Base-by-base conservation (phyloP, 2,797 vertebrate genomes). In the Amblyopsis hoosieri region DNA sequence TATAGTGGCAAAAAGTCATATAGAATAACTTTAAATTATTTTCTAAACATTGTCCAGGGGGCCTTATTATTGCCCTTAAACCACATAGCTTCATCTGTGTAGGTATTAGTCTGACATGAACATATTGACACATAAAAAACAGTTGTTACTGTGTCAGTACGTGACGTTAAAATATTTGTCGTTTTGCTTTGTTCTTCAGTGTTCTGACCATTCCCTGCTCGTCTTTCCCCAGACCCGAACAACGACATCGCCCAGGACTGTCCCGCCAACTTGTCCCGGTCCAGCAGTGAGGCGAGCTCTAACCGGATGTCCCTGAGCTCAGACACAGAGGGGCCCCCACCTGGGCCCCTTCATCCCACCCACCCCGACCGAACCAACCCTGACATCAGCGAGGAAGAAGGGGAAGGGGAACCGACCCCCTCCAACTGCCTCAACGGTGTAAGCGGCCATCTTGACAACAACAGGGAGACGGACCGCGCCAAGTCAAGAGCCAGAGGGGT, bases 291-390 rank as follows among this genome's bases (percentile, higher is more conserved):
- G 66, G 95, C 95, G 65, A 95, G 94, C 0, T 88, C 88, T 80
- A 98, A 96, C 87, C 94, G 97, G 72, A 99, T 99, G 98, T 99
- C 97, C 0, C 92, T 98, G 78, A 96, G 97, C 85, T 99, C 98
- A 0, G 98, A 99, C 69, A 92, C 94, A 0, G 98, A 99, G 88
- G 95, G 96, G 62, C 93, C 94, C 11, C 93, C 90, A 1, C 81
- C 86, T 0, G 87, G 80, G 23, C 86, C 89, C 8, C 76, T 92
- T 0, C 80, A 94, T 57, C 89, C 94, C 0, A 80, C 91, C 12
- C 57, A 92, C 0, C 86, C 86, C 5, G 91, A 93, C 65, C 89
- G 91, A 72, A 92, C 91, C 6, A 97, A 98, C 79, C 93, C 96
- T 49, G 97, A 94, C 74, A 99, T 99, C 88, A 96, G 93, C 0